These are phyloP conservation scores for Hormaphis cornu DNA, from an alignment of 1,140 invertebrate species.

Conservation along the genomic window DNA sequence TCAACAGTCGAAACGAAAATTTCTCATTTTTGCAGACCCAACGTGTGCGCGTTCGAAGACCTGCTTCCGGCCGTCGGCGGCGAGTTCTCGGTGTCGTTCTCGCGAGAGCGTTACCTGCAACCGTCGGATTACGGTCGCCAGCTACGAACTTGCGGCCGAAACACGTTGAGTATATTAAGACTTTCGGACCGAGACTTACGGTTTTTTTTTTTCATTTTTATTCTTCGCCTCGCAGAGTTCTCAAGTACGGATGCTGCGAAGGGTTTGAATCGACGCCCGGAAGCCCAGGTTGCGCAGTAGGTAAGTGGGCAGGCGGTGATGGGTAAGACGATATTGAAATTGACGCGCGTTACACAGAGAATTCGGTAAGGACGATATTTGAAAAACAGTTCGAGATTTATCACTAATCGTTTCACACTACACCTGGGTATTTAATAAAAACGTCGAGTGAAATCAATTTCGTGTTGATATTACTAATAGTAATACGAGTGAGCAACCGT, in stretches of 20 bases:
- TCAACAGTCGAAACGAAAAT: too few species aligned
- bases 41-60: slow-evolving; percentile 6
- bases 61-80: not conserved
- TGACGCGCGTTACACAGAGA: not conserved
- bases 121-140: not conserved
- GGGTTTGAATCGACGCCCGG: slow-evolving; percentile 44
- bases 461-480: too few species aligned
- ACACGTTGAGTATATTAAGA: not conserved
- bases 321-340: not conserved
- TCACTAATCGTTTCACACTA: too few species aligned
- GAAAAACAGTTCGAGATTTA: too few species aligned
- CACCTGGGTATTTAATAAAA: too few species aligned
- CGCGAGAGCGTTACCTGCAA: not conserved
- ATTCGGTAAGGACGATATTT: slow-evolving; percentile 18
- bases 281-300: slow-evolving; percentile 45
- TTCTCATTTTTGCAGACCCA: not conserved
- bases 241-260: slow-evolving; percentile 49
- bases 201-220: not conserved
- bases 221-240: slow-evolving; percentile 40
- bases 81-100: too few species aligned
- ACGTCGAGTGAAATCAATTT: too few species aligned
- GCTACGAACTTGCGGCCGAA: not conserved
- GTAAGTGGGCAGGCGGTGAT: slow-evolving; percentile 39
- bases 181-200: not conserved
- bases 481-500: too few species aligned